Evolutionary conservation across 2,888 invertebrate genomes (phyloP), one percentile per base, ranked within the genome.

Genomic region (Tigriopus californicus): DNA sequence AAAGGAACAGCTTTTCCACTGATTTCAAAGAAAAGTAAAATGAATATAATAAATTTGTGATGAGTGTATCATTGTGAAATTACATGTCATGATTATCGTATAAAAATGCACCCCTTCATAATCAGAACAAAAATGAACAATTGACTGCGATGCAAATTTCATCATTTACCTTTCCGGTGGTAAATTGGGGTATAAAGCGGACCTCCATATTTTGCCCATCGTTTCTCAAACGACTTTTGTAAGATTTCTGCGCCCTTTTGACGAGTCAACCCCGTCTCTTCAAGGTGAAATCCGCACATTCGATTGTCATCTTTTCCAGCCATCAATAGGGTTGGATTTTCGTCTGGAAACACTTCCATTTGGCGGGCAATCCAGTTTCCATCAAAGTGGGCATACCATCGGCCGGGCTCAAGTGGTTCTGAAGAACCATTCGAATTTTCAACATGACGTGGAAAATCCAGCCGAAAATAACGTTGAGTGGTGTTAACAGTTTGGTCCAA

Each of bases 371-470:
- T 92, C 77, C 90, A 97, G 72, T 91, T 89, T 0, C 97, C 97
- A 75, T 95, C 92, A 74, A 97, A 97, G 75, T 97, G 97, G 46
- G 95, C 94, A 74, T 87, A 95, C 95, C 97, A 97, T 81, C 89
- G 85, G 61, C 94, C 91, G 64, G 83, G 78, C 66, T 80, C 1
- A 11, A 12, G n/a, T 22, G 4, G 6, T 5, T 51, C 18, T 4
- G 51, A 5, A 4, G 51, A 22, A 8, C 33, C 33, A 5, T 33
- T 3, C 8, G 3, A 8, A 33, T 33, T 33, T 18, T 15, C n/a
- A 1, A 18, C 61, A 40, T 62, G 60, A 12, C 69, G 65, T 5
- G 73, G 72, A 2, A 73, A 67, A 1, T 71, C 69, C 74, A 94
- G 94, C 66, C 91, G 82, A 79, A 95, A 95, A 75, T 82, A 95